Conservation (phyloP, 2,888 invertebrate genomes). For the Drosophila putrida region DNA sequence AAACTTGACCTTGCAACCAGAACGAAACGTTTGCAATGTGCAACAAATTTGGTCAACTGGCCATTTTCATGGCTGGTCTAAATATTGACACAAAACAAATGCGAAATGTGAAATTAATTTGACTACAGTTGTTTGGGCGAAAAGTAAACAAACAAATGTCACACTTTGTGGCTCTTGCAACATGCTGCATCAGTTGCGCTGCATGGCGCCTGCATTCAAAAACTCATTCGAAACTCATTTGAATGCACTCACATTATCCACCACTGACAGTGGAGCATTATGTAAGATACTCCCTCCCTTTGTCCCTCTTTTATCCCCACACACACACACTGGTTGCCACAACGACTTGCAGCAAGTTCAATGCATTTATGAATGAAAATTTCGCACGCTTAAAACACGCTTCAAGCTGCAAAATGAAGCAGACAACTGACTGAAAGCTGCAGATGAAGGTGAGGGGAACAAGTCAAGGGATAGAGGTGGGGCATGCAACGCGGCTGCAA, state of each 20-base stretch:
- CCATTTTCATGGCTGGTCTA: slow-evolving; percentile 65
- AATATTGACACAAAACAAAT: slow-evolving; percentile 71
- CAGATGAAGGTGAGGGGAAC: not conserved
- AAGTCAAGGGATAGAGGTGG: not conserved
- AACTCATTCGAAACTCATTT: slow-evolving; percentile 68
- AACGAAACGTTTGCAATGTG: slow-evolving; percentile 59
- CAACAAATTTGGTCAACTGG: not conserved
- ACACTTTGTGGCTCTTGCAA: slow-evolving; percentile 18
- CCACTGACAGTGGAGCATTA: slow-evolving; percentile 26
- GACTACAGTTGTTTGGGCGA: slow-evolving; percentile 51
- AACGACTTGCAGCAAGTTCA: slow-evolving; percentile 32
- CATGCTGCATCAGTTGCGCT: slow-evolving; percentile 62
- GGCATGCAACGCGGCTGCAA: slow-evolving; percentile 25
- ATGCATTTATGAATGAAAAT: slow-evolving; percentile 75
- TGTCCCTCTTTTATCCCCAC: not conserved
- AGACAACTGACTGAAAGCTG: slow-evolving; percentile 14
- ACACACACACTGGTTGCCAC: not conserved
- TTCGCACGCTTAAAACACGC: slow-evolving; percentile 66
- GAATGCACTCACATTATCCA: slow-evolving; percentile 42
- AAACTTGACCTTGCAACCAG: slow-evolving; percentile 78
- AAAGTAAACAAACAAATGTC: slow-evolving; percentile 9
- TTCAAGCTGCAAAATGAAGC: slow-evolving; percentile 43
- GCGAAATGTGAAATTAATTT: slow-evolving; percentile 77
- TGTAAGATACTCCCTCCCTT: slow-evolving; percentile 15
- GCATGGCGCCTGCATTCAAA: slow-evolving; percentile 41